These are phyloP conservation scores for Carassius carassius DNA, from an alignment of 2,113 vertebrate genomes.

Conservation along the genomic window DNA sequence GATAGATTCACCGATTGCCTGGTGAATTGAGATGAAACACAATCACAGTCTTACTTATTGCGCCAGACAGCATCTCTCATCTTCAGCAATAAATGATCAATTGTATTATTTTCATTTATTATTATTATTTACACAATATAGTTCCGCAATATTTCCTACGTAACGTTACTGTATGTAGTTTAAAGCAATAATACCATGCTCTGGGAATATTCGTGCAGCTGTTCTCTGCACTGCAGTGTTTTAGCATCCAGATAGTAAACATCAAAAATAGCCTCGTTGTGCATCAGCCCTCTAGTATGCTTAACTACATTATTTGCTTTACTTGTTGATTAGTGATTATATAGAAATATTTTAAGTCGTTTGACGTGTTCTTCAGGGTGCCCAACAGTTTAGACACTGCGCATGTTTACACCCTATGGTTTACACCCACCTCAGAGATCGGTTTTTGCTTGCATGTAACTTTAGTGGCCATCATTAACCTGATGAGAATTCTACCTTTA, in stretches of 20 bases:
- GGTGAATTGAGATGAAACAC: not conserved
- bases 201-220: not conserved
- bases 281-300: not conserved
- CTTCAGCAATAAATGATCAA: not conserved
- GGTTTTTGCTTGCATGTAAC: too few species aligned
- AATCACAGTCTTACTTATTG: not conserved
- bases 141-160: not conserved
- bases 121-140: not conserved
- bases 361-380: not conserved
- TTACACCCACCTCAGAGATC: not conserved
- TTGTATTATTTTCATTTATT: not conserved
- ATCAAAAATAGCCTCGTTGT: not conserved
- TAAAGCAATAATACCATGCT: not conserved
- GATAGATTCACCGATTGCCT: not conserved
- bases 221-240: slow-evolving; percentile 25
- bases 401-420: not conserved
- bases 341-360: not conserved
- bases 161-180: not conserved
- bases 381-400: not conserved
- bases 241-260: not conserved
- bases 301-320: too few species aligned
- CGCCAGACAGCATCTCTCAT: not conserved
- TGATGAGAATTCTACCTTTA: too few species aligned
- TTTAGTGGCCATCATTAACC: too few species aligned
- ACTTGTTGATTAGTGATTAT: too few species aligned